Evolutionary conservation across 2,888 invertebrate genomes (phyloP).

Genomic region (Stegana nigrithorax): DNA sequence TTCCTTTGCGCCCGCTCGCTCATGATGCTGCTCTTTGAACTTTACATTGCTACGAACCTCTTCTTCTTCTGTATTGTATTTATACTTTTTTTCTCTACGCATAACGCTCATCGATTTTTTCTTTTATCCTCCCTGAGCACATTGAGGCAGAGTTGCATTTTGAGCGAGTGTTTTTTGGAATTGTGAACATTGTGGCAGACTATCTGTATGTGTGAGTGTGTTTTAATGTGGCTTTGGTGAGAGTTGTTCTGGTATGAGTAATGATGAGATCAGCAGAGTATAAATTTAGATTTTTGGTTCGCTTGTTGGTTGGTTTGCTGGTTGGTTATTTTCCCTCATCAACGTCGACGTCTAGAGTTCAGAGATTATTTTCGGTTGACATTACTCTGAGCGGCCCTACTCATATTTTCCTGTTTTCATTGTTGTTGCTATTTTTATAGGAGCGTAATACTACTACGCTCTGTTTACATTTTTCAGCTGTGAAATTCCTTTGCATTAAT

Average conservation of each 20-base stretch:
- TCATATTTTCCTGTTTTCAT: not conserved
- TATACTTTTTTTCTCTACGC: constrained; percentile 10
- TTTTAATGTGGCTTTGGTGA: constrained; percentile 18
- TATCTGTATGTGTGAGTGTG: constrained; percentile 30
- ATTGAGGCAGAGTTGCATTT: constrained; percentile 47
- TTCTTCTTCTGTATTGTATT: not conserved
- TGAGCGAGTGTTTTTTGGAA: too few relatives aligned
- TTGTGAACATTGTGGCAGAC: too few relatives aligned
- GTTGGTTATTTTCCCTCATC: not conserved
- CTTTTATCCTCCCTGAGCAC: not conserved
- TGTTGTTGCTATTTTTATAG: constrained; percentile 1
- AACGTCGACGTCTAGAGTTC: constrained; percentile 41
- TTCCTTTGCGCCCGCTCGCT: not conserved
- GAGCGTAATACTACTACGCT: constrained; percentile 38
- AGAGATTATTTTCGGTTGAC: constrained; percentile 23
- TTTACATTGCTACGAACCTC: not conserved
- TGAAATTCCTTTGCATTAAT: not conserved
- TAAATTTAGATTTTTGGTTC: constrained; percentile 7
- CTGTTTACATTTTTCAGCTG: constrained; percentile 49
- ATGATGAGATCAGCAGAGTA: constrained; percentile 51
- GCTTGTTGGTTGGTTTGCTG: constrained; percentile 7
- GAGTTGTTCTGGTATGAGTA: constrained; percentile 39
- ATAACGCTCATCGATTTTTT: constrained; percentile 51
- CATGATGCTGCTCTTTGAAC: constrained; percentile 5
- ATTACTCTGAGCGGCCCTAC: constrained; percentile 14